Conservation (phyloP, 2,797 vertebrate genomes). For the Phaenicophaeus curvirostris region DNA sequence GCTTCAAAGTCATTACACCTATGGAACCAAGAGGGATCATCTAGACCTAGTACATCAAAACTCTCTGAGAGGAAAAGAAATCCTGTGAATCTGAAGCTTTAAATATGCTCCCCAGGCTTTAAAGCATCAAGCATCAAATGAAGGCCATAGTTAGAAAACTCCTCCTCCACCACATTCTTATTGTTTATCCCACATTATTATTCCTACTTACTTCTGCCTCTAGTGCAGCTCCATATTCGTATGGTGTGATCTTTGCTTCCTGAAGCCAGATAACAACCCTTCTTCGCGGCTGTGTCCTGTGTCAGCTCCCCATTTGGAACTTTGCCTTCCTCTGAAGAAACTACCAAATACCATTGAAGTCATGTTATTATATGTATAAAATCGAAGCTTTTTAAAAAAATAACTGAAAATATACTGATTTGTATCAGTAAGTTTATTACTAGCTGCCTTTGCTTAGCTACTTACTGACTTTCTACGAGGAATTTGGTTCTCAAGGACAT, state of each 20-base stretch:
- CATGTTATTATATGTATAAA: background rate
- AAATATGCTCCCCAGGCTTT: background rate
- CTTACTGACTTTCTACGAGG: background rate
- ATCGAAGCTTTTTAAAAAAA: background rate
- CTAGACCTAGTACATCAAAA: background rate
- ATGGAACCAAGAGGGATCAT: background rate
- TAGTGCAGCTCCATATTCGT: constrained; percentile 90
- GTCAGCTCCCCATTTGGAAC: constrained; percentile 65
- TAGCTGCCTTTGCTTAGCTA: background rate
- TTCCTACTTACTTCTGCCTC: constrained; percentile 84
- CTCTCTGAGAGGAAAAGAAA: background rate
- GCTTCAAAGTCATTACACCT: constrained; percentile 89
- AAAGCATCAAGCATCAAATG: background rate
- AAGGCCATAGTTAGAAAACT: background rate
- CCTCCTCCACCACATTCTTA: background rate
- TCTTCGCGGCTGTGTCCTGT: constrained; percentile 65
- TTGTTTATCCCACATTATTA: background rate
- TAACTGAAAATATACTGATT: background rate
- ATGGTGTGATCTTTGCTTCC: constrained; percentile 97
- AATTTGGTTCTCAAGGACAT: background rate
- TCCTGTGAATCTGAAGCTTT: background rate
- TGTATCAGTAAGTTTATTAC: background rate
- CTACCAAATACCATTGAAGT: background rate
- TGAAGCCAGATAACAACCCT: constrained; percentile 87
- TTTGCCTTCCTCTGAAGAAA: constrained; percentile 60